Evolutionary conservation across 2,888 invertebrate genomes (phyloP).

Genomic region (Aphrophora alni): DNA sequence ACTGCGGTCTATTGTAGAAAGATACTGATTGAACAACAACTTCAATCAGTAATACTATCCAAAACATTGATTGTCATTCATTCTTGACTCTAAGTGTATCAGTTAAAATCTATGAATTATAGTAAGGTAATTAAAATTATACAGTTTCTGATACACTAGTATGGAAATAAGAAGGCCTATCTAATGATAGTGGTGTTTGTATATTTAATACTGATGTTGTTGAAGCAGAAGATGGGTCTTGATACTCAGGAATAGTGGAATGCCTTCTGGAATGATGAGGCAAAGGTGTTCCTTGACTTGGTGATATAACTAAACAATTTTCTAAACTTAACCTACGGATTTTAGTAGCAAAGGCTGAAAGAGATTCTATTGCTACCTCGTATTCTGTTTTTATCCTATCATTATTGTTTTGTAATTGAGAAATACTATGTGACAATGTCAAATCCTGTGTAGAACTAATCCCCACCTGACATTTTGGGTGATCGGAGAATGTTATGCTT

Average conservation of each 20-base stretch:
- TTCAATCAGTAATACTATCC: no score
- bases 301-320: background rate
- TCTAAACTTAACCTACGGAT: constrained; percentile 29
- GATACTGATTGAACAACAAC: no score
- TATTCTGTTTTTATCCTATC: constrained; percentile 11
- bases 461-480: background rate
- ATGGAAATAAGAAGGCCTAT: no score
- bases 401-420: background rate
- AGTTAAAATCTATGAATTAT: no score
- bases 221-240: background rate
- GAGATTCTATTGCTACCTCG: constrained; percentile 23
- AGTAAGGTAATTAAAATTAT: no score
- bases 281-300: background rate
- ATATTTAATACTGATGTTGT: background rate
- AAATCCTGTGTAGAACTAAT: background rate
- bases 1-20: no score
- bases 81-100: no score
- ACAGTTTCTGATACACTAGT: no score
- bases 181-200: background rate
- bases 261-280: constrained; percentile 26
- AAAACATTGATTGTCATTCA: no score
- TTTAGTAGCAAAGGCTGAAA: constrained; percentile 29
- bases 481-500: background rate
- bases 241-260: constrained; percentile 7
- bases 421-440: background rate